A percentile compares a stretch with the other conserved stretches of the same genome.
Conservation (phyloP, 2,797 vertebrate species). For the Nyctibius grandis region DNA sequence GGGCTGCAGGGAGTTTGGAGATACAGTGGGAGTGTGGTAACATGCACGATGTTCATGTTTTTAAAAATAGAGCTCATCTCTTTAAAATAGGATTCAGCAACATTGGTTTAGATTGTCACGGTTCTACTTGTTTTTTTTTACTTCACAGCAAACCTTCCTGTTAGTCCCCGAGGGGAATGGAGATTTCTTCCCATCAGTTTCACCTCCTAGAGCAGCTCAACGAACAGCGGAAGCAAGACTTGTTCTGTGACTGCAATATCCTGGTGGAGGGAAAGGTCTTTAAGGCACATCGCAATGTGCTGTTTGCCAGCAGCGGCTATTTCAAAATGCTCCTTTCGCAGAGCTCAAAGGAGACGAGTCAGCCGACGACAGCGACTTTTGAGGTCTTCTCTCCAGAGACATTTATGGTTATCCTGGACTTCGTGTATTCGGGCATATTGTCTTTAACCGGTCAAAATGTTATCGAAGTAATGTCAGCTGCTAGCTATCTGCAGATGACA, state of each 20-base stretch:
- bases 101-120: background rate
- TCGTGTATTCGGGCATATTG: conserved; percentile 91
- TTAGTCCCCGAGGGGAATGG: conserved; percentile 67
- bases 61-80: background rate
- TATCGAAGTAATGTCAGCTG: conserved; percentile 97
- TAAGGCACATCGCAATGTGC: conserved; percentile 91
- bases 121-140: background rate
- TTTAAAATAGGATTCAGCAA: background rate
- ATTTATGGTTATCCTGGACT: conserved; percentile 93
- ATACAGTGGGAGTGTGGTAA: accelerated
- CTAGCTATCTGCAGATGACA: conserved; percentile 98
- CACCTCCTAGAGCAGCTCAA: conserved; percentile 92
- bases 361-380: conserved; percentile 86
- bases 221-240: conserved; percentile 88
- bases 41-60: accelerated
- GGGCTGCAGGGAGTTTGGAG: background rate
- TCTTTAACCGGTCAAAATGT: conserved; percentile 92
- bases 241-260: conserved; percentile 96
- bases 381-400: conserved; percentile 92
- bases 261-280: conserved; percentile 93
- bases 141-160: background rate
- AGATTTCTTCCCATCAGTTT: conserved; percentile 93
- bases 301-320: conserved; percentile 95
- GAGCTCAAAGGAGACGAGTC: conserved; percentile 71
- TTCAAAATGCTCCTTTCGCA: conserved; percentile 96